Evolutionary conservation across 2,113 vertebrate species (phyloP).

Genomic region (Herpetotheres cachinnans): DNA sequence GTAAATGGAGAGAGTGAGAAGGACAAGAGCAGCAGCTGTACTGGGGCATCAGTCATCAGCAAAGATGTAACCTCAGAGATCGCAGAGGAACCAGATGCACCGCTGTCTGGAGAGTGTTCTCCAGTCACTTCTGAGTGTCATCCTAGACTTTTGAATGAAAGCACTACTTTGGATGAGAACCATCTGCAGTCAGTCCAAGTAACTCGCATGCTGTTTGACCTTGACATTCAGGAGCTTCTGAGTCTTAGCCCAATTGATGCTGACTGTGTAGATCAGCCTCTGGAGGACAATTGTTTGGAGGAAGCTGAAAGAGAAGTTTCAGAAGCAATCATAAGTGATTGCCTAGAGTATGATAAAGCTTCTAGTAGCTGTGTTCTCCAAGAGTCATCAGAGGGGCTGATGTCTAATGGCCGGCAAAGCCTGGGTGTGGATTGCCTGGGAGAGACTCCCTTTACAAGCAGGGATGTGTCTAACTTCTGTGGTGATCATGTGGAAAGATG

Average conservation of each 20-base stretch:
- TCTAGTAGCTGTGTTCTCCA: background rate
- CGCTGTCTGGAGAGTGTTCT: background rate
- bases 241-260: background rate
- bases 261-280: background rate
- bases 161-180: background rate
- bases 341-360: background rate
- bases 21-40: background rate
- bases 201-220: background rate
- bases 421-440: background rate
- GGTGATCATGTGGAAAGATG: background rate
- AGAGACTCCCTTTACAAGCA: background rate
- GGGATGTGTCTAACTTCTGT: background rate
- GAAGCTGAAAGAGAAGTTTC: background rate
- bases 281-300: background rate
- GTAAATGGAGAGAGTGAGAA: background rate
- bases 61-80: background rate
- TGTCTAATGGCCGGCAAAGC: background rate
- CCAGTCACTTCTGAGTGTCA: background rate
- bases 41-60: background rate
- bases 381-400: background rate
- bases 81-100: background rate
- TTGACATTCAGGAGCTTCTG: conserved; percentile 34
- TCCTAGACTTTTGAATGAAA: background rate
- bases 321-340: background rate
- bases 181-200: background rate